Conservation (phyloP, 1,140 invertebrate genomes). For the Cydia amplana region DNA sequence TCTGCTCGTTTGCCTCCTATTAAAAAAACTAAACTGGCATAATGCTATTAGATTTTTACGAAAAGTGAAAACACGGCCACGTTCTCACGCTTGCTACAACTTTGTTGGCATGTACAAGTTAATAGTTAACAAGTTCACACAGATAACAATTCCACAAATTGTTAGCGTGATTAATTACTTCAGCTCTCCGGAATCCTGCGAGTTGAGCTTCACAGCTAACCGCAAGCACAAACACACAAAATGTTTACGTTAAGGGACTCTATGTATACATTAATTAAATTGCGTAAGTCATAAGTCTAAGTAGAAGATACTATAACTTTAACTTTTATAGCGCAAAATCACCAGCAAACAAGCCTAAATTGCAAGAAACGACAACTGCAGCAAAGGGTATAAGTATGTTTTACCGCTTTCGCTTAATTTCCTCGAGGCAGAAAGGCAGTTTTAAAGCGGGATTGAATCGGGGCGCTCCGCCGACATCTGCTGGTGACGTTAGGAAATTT, state of each 20-base stretch:
- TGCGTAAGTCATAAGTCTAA: conserved; percentile 35
- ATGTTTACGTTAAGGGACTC: background rate
- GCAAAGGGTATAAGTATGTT: conserved; percentile 30
- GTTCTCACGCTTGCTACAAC: conserved; percentile 25
- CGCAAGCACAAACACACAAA: background rate
- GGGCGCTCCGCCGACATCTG: conserved; percentile 47
- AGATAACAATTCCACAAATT: conserved; percentile 56
- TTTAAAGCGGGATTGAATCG: conserved; percentile 52
- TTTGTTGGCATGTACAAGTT: conserved; percentile 51
- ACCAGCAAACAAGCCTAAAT: conserved; percentile 21
- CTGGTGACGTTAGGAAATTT: conserved; percentile 49
- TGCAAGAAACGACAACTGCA: background rate
- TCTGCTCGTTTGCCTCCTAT: too few relatives aligned
- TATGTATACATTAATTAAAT: conserved; percentile 36
- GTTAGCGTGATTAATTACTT: conserved; percentile 59
- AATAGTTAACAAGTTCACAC: conserved; percentile 57
- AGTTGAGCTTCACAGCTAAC: conserved; percentile 14
- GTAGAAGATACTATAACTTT: conserved; percentile 12
- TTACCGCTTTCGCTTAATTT: conserved; percentile 45
- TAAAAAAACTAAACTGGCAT: background rate
- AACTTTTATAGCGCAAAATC: background rate
- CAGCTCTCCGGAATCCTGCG: conserved; percentile 39
- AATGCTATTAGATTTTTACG: conserved; percentile 17
- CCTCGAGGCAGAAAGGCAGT: conserved; percentile 44
- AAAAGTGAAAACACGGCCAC: conserved; percentile 28